phyloP scores from a whole-genome alignment of 2,888 invertebrate species.

The Cosmia trapezina region DNA sequence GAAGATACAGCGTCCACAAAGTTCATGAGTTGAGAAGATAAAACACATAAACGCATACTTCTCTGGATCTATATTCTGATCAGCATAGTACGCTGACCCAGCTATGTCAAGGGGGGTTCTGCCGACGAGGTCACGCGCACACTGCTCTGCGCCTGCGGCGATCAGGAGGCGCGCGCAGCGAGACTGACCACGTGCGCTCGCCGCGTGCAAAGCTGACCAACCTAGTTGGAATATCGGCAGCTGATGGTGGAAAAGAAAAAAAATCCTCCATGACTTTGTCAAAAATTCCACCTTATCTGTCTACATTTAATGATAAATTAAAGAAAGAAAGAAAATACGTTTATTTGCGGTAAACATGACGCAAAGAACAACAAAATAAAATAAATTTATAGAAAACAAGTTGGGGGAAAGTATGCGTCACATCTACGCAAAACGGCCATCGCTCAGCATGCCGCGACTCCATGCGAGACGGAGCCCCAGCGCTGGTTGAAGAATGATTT shows the following conservation, averaged over 20 bases:
- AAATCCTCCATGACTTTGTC: not conserved
- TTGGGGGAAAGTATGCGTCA: no score
- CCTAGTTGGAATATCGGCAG: conserved; percentile 82
- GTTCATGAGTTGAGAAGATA: not conserved
- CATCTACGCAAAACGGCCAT: no score
- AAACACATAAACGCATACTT: conserved; percentile 42
- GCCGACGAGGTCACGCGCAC: conserved; percentile 52
- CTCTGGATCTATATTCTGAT: conserved; percentile 45
- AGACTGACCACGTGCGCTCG: conserved; percentile 83
- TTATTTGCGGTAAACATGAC: no score
- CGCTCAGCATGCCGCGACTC: no score
- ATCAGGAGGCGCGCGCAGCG: conserved; percentile 62
- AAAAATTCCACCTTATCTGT: not conserved
- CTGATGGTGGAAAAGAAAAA: conserved; percentile 65
- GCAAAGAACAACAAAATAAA: no score
- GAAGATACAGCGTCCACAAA: not conserved
- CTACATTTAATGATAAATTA: no score
- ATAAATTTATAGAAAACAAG: no score
- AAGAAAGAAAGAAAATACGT: no score
- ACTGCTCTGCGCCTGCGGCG: conserved; percentile 59
- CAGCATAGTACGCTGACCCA: conserved; percentile 60
- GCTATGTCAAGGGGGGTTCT: conserved; percentile 67
- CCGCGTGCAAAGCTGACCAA: conserved; percentile 90
- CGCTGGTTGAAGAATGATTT: no score
- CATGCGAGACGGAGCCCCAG: no score